Evolutionary conservation across 1,140 invertebrate genomes (phyloP).

Genomic region (Euglossa dilemma): DNA sequence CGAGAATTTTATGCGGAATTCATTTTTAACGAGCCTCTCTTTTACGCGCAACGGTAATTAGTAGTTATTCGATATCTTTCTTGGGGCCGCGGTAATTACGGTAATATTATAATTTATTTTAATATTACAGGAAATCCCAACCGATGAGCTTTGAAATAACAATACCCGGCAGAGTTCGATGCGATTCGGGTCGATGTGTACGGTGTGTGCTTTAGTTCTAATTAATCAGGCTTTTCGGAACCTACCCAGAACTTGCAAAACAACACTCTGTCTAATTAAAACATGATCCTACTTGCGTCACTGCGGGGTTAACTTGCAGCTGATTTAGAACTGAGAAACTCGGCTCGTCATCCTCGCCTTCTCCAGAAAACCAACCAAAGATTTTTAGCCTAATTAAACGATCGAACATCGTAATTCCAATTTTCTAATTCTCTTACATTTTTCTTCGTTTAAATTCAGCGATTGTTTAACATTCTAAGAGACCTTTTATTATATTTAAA

Average conservation of each 20-base stretch:
- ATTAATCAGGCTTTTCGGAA: constrained; percentile 7
- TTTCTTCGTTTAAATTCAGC: background rate
- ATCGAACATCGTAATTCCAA: no score
- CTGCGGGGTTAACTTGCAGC: background rate
- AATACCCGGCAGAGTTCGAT: no score
- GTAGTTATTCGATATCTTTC: background rate
- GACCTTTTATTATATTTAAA: no score
- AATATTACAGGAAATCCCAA: background rate
- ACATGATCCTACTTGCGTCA: background rate
- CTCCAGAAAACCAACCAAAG: background rate
- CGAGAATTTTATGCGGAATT: no score
- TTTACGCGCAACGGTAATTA: no score
- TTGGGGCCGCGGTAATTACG: background rate
- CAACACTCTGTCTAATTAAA: constrained; percentile 22
- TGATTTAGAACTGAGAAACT: background rate
- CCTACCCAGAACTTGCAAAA: background rate
- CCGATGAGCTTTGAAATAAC: background rate
- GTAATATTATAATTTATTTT: background rate
- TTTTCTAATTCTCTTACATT: background rate
- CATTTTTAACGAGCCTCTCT: no score
- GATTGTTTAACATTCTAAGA: no score
- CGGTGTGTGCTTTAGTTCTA: background rate
- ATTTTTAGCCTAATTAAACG: no score
- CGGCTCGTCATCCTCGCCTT: no score
- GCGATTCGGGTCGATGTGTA: background rate